These are phyloP conservation scores for Galbula dea DNA, from an alignment of 2,113 vertebrate genomes.

Conservation along the genomic window DNA sequence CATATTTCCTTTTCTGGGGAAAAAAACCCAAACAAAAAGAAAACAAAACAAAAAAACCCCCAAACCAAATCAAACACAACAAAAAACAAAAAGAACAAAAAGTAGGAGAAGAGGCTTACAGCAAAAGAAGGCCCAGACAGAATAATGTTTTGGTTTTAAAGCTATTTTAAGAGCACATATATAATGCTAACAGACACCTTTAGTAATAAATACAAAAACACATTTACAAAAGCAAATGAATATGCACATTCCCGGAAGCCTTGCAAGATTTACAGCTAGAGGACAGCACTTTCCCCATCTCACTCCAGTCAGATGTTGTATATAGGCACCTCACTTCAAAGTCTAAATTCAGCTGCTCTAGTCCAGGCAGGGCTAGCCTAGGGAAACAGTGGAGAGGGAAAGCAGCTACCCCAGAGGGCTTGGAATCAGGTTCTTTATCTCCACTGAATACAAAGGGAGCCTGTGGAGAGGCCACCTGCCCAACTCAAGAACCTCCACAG, in stretches of 20 bases:
- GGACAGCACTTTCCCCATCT: neutral
- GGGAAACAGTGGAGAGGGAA: neutral
- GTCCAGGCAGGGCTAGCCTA: neutral
- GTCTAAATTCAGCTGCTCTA: neutral
- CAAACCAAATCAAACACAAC: too few relatives aligned
- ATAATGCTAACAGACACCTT: neutral
- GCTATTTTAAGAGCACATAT: neutral
- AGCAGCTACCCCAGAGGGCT: neutral
- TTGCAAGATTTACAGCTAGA: neutral
- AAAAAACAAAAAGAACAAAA: too few relatives aligned
- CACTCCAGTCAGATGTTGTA: fast-evolving
- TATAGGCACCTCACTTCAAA: neutral
- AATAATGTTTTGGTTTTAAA: neutral
- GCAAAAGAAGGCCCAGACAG: neutral
- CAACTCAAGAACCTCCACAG: neutral
- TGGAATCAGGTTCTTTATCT: neutral
- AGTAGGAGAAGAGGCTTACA: neutral
- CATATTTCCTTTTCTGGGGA: neutral
- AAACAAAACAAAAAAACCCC: too few relatives aligned
- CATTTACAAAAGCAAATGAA: neutral
- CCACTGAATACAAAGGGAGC: neutral
- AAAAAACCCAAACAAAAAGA: too few relatives aligned
- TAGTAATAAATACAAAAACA: neutral
- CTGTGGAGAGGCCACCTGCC: neutral
- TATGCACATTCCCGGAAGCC: neutral